These are phyloP conservation scores for Coturnix japonica DNA, from an alignment of 2,113 vertebrate genomes.

Conservation along the genomic window DNA sequence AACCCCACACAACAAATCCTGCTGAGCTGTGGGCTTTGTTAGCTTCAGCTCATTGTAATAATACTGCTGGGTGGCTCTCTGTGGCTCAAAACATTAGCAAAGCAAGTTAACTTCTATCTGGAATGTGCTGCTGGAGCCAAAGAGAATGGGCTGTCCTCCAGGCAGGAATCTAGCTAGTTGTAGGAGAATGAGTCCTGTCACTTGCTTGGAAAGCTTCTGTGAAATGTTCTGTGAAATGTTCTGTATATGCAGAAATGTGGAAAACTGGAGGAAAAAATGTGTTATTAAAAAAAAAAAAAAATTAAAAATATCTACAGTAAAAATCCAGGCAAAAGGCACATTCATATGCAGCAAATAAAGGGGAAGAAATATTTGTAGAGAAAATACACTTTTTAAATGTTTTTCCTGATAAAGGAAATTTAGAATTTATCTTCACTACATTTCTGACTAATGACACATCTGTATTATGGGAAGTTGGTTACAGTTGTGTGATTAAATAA, in stretches of 20 bases:
- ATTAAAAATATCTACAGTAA: background rate
- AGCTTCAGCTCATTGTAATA: background rate
- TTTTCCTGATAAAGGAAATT: background rate
- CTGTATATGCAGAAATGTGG: background rate
- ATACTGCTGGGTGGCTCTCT: background rate
- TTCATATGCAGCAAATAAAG: background rate
- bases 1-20: background rate
- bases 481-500: background rate
- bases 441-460: background rate
- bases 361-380: background rate
- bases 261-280: background rate
- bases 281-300: background rate
- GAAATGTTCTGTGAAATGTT: background rate
- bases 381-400: background rate
- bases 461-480: background rate
- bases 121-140: background rate
- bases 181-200: background rate
- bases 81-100: background rate
- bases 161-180: fast-evolving
- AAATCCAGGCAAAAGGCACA: background rate
- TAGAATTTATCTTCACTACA: background rate
- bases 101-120: background rate
- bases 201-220: background rate
- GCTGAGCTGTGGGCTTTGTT: background rate
- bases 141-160: background rate